These are phyloP conservation scores for Elachura formosa DNA, from an alignment of 2,113 vertebrate species.

Conservation along the genomic window DNA sequence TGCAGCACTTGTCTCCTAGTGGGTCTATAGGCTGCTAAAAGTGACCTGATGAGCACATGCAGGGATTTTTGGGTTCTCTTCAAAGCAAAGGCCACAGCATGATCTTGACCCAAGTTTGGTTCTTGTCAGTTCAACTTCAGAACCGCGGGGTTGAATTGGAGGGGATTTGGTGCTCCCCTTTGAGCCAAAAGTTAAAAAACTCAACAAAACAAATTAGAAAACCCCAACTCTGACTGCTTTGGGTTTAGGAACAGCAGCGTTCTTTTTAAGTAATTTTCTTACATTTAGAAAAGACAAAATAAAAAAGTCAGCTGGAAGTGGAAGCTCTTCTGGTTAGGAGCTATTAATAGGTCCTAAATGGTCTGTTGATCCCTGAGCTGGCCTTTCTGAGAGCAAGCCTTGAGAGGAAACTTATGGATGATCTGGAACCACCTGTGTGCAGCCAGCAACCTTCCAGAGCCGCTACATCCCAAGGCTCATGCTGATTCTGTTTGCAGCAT, in stretches of 20 bases:
- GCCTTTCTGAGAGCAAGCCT: neutral
- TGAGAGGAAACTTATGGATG: neutral
- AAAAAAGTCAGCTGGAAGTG: neutral
- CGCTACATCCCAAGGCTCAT: neutral
- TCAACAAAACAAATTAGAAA: too few relatives aligned
- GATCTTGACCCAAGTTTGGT: neutral
- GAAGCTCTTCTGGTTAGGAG: neutral
- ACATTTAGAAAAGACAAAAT: neutral
- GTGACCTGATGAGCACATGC: neutral
- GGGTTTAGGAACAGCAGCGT: neutral
- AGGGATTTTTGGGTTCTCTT: neutral
- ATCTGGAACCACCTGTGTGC: neutral
- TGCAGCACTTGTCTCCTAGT: neutral
- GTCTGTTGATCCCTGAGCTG: neutral
- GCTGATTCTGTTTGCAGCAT: neutral
- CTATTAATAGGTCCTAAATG: neutral
- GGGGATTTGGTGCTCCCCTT: neutral
- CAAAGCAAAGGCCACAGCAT: neutral
- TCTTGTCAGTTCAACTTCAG: neutral
- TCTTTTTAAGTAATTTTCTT: neutral
- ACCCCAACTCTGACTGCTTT: neutral
- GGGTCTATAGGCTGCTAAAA: neutral
- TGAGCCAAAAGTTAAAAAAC: neutral
- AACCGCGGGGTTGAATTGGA: neutral
- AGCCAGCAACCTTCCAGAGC: neutral